phyloP scores from a whole-genome alignment of 1,140 invertebrate genomes.

The Diploscapter pachys region DNA sequence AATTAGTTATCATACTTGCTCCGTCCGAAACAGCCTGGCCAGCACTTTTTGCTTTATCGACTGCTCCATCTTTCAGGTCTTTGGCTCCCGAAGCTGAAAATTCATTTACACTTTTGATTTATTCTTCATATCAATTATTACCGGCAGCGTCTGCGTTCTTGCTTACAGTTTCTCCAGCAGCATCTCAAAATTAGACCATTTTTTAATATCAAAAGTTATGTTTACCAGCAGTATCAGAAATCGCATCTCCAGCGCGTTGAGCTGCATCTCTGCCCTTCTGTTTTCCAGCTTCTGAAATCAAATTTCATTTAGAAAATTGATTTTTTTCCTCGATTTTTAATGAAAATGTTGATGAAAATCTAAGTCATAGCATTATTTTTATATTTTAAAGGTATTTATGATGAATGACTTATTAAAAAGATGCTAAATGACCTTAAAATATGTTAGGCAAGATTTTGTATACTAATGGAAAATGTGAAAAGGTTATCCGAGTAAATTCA shows the following conservation, averaged over 20 bases:
- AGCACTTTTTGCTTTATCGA: neutral
- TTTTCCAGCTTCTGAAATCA: constrained; percentile 10
- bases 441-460: too few relatives aligned
- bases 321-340: too few relatives aligned
- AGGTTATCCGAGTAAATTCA: too few relatives aligned
- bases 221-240: constrained; percentile 9
- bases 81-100: too few relatives aligned
- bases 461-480: too few relatives aligned
- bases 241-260: constrained; percentile 9
- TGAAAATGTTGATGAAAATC: too few relatives aligned
- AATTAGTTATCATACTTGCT: neutral
- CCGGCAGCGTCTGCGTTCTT: too few relatives aligned
- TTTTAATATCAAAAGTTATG: too few relatives aligned
- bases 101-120: too few relatives aligned
- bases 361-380: too few relatives aligned
- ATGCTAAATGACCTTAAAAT: neutral
- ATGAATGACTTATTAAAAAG: neutral
- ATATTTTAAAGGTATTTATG: too few relatives aligned
- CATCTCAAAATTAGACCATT: neutral
- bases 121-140: too few relatives aligned
- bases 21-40: constrained; percentile 17
- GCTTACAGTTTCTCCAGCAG: neutral
- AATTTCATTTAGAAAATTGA: neutral
- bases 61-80: neutral
- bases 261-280: constrained; percentile 7